phyloP scores from a whole-genome alignment of 2,113 vertebrate species.

The Rhynchopsitta pachyrhyncha region DNA sequence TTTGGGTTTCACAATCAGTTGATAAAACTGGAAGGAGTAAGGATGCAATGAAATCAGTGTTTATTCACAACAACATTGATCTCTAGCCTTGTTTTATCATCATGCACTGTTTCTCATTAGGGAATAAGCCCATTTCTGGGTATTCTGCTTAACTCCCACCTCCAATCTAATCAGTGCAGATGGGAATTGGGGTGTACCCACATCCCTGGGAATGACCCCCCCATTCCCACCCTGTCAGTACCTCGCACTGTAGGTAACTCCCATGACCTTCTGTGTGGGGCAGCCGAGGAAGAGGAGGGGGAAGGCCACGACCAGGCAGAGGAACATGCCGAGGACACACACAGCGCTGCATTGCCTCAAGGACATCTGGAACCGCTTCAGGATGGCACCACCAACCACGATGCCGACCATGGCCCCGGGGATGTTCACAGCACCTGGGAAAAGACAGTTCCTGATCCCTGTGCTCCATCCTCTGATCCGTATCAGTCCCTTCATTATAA shows the following conservation, averaged over 20 bases:
- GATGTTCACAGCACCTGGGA: conserved; percentile 80
- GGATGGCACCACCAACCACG: conserved; percentile 81
- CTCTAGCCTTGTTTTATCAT: neutral
- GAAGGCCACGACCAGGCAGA: conserved; percentile 67
- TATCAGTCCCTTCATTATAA: neutral
- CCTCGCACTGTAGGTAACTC: conserved; percentile 36
- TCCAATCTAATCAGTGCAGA: neutral
- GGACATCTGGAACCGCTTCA: conserved; percentile 81
- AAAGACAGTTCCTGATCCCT: neutral
- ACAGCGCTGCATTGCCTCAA: conserved; percentile 72
- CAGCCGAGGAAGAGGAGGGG: conserved; percentile 90
- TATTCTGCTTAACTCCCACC: neutral
- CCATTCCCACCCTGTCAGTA: neutral
- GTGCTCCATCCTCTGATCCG: rapidly evolving
- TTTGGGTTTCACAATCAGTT: neutral
- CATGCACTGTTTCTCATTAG: neutral
- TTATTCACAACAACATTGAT: neutral
- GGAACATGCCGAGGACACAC: conserved; percentile 73
- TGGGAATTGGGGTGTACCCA: neutral
- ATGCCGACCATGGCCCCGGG: conserved; percentile 85
- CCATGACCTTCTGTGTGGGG: conserved; percentile 78
- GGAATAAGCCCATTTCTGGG: neutral
- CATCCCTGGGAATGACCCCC: neutral
- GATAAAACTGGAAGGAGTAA: neutral
- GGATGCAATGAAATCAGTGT: rapidly evolving